phyloP scores from a whole-genome alignment of 1,140 invertebrate genomes.

The Rhopalosiphum padi region DNA sequence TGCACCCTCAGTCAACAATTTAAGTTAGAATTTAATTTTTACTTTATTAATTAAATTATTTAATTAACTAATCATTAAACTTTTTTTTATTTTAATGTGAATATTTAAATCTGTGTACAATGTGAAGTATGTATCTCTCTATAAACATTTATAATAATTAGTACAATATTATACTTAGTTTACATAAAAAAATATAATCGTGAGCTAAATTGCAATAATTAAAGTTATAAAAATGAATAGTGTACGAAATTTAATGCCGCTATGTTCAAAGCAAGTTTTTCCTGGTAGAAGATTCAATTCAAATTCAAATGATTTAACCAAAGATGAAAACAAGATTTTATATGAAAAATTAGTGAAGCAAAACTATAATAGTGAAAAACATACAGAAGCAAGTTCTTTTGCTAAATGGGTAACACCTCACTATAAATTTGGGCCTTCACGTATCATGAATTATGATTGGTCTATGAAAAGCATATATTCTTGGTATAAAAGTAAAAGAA shows the following conservation, averaged over 20 bases:
- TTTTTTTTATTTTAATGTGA: not conserved
- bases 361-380: constrained; percentile 11
- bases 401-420: not conserved
- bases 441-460: constrained; percentile 45
- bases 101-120: not conserved
- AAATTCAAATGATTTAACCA: not conserved
- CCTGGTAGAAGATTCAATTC: not conserved
- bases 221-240: constrained; percentile 11
- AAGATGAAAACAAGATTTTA: constrained; percentile 18
- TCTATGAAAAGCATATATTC: not conserved
- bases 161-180: not conserved
- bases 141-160: not conserved
- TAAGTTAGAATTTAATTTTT: not conserved
- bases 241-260: not conserved
- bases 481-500: not conserved
- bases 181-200: not conserved
- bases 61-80: not conserved
- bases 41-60: not conserved
- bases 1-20: not conserved
- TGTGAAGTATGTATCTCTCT: not conserved
- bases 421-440: constrained; percentile 30
- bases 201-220: constrained; percentile 40
- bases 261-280: not conserved
- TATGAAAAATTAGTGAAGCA: not conserved
- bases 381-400: constrained; percentile 4